A percentile compares a stretch with the other conserved stretches of the same genome.
These are phyloP conservation scores for Drosophila tani DNA, from an alignment of 1,140 invertebrate genomes.

Conservation along the genomic window DNA sequence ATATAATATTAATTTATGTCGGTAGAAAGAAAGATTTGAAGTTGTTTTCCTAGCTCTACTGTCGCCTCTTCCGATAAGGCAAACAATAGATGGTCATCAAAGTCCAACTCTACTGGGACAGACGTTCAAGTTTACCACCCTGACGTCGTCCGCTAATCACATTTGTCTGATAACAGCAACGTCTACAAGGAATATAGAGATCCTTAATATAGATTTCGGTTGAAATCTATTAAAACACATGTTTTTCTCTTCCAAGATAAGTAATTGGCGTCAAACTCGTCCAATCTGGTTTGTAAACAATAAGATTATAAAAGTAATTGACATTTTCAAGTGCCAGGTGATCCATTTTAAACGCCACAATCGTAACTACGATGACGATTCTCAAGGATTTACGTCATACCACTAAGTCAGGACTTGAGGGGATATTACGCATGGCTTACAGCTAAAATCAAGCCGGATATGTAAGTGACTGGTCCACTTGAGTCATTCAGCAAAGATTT, in stretches of 20 bases:
- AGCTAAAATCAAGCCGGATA: no score
- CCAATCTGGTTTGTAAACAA: background rate
- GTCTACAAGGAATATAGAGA: constrained; percentile 3
- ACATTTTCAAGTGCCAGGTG: constrained; percentile 10
- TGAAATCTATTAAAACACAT: constrained; percentile 5
- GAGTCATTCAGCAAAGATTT: background rate
- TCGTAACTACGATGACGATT: constrained; percentile 10
- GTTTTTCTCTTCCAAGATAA: constrained; percentile 10
- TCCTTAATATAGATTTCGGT: constrained; percentile 43
- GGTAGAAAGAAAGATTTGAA: no score
- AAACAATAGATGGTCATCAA: constrained; percentile 24
- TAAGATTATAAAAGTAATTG: constrained; percentile 6
- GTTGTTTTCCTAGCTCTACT: constrained; percentile 6
- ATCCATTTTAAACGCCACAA: constrained; percentile 15
- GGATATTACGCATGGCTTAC: background rate
- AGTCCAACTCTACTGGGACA: constrained; percentile 24
- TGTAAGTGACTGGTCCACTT: no score
- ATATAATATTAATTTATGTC: no score
- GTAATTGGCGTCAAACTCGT: constrained; percentile 14
- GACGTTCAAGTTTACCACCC: constrained; percentile 43
- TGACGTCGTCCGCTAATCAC: constrained; percentile 17
- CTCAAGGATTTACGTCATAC: constrained; percentile 9
- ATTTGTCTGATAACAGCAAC: constrained; percentile 33
- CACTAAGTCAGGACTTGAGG: background rate
- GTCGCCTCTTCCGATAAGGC: constrained; percentile 5